phyloP scores from a whole-genome alignment of 2,888 invertebrate species.

The Empis livida region DNA sequence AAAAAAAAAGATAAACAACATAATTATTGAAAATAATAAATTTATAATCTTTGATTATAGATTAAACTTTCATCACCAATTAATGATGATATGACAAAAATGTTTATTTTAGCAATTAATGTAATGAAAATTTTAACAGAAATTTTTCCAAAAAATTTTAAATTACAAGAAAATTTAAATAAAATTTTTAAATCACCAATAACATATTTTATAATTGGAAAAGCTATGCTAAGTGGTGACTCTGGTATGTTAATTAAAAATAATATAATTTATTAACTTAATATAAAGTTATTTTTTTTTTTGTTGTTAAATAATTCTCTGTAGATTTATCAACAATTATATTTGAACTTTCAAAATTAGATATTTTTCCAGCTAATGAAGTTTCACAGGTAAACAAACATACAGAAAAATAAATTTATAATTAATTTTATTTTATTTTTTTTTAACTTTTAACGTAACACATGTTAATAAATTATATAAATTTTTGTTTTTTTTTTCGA shows the following conservation, averaged over 20 bases:
- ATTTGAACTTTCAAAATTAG: neutral
- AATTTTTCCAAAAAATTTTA: neutral
- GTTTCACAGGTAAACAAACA: neutral
- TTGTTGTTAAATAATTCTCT: neutral
- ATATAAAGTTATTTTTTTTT: neutral
- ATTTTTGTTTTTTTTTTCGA: no score
- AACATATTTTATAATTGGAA: constrained; percentile 8
- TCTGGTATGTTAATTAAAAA: constrained; percentile 1
- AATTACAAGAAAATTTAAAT: neutral
- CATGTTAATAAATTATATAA: no score
- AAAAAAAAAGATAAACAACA: neutral
- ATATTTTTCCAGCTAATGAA: neutral
- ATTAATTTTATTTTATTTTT: no score
- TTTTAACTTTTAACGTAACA: no score
- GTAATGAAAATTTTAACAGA: constrained; percentile 1
- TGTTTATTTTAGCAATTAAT: constrained; percentile 5
- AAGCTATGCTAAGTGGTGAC: constrained; percentile 6
- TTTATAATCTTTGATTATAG: neutral
- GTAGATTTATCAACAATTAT: neutral
- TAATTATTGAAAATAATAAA: neutral
- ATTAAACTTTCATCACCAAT: neutral
- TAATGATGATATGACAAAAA: neutral
- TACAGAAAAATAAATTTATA: no score
- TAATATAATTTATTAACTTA: neutral
- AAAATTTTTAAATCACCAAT: constrained; percentile 3